Percentiles rank a stretch among this genome's conserved stretches.
phyloP scores from a whole-genome alignment of 2,888 invertebrate species.

The Apoda limacodes region DNA sequence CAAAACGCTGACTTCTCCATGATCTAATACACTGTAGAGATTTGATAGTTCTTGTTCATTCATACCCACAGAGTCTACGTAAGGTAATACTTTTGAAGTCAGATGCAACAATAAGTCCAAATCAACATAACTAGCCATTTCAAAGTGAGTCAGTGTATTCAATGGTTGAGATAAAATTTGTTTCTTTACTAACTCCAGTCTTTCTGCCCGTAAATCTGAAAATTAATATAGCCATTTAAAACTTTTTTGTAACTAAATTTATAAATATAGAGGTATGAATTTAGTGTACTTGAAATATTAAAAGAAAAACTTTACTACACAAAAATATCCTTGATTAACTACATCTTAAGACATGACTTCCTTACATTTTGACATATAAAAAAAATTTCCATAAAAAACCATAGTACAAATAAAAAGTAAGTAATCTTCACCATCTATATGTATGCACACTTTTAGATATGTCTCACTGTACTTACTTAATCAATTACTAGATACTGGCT shows the following conservation, averaged over 20 bases:
- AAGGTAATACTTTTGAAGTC: constrained; percentile 75
- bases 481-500: too few species aligned
- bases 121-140: constrained; percentile 89
- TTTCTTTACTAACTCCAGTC: constrained; percentile 73
- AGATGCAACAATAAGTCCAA: constrained; percentile 75
- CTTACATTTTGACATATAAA: too few species aligned
- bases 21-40: constrained; percentile 75
- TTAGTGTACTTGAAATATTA: constrained; percentile 4
- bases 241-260: not conserved
- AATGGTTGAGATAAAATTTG: constrained; percentile 73
- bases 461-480: too few species aligned
- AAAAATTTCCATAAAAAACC: too few species aligned
- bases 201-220: constrained; percentile 72
- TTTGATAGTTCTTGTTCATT: constrained; percentile 90
- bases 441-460: too few species aligned
- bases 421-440: too few species aligned
- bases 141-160: constrained; percentile 80
- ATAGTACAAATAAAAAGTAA: too few species aligned
- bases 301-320: not conserved
- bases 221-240: constrained; percentile 17
- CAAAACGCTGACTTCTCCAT: constrained; percentile 78
- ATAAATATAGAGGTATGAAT: constrained; percentile 1
- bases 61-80: constrained; percentile 87
- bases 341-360: too few species aligned
- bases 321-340: too few species aligned